Conservation (phyloP, 2,797 vertebrate species). For the Taenioides sp. region DNA sequence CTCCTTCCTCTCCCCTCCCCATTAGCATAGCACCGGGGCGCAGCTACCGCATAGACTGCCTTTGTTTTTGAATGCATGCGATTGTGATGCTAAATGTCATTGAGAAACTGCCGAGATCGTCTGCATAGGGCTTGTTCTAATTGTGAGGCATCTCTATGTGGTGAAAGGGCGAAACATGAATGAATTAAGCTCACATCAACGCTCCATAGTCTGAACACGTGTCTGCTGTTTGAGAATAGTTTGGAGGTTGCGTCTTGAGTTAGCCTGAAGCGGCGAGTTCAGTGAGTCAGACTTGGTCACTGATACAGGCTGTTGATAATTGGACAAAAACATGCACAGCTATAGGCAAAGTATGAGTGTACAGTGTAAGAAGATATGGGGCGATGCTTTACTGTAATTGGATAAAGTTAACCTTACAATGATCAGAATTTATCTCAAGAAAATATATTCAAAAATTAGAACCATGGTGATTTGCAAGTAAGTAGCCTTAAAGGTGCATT, state of each 20-base stretch:
- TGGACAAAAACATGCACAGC: slow-evolving; percentile 61
- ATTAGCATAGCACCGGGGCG: slow-evolving; percentile 44
- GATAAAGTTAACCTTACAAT: too few species aligned
- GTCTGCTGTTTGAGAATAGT: slow-evolving; percentile 54
- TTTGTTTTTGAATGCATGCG: slow-evolving; percentile 49
- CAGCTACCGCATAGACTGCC: slow-evolving; percentile 30
- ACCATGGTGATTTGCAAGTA: too few species aligned
- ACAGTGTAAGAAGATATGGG: background rate
- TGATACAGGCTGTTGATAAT: slow-evolving; percentile 72
- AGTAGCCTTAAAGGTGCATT: too few species aligned
- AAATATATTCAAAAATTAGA: too few species aligned
- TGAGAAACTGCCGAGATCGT: slow-evolving; percentile 58
- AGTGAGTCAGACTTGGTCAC: slow-evolving; percentile 63
- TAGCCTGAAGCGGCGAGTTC: slow-evolving; percentile 45
- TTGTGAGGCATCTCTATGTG: slow-evolving; percentile 55
- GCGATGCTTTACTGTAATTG: background rate
- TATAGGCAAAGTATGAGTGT: background rate
- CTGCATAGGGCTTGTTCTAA: slow-evolving; percentile 52
- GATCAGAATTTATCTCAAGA: too few species aligned
- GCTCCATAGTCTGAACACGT: slow-evolving; percentile 55
- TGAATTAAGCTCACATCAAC: slow-evolving; percentile 44
- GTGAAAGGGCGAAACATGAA: slow-evolving; percentile 56
- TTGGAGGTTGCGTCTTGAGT: slow-evolving; percentile 44
- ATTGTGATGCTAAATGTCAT: slow-evolving; percentile 64
- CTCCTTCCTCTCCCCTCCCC: slow-evolving; percentile 20